Conservation (phyloP, 2,113 vertebrate genomes). For the Hemichromis elongatus region DNA sequence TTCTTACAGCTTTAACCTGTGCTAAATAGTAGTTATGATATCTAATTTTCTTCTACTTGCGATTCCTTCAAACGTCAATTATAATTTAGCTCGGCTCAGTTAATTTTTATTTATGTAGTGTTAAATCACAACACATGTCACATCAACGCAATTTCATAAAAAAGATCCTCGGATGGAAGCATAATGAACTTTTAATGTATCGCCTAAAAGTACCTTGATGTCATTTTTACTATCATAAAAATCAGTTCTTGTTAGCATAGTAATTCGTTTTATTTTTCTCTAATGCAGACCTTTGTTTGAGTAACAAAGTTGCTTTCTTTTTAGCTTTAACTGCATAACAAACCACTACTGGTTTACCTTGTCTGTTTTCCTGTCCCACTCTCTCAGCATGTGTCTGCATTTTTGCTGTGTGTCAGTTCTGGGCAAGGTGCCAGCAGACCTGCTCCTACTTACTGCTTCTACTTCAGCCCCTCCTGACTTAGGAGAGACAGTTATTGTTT, state of each 20-base stretch:
- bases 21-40: background rate
- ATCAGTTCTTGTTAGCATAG: background rate
- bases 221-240: background rate
- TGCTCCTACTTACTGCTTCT: constrained; percentile 64
- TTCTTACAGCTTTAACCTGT: background rate
- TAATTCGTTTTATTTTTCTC: background rate
- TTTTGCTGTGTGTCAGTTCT: constrained; percentile 48
- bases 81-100: background rate
- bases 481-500: constrained; percentile 67
- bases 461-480: constrained; percentile 58
- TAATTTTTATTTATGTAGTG: background rate
- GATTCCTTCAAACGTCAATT: background rate
- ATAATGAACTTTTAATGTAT: background rate
- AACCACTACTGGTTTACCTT: constrained; percentile 38
- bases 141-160: background rate
- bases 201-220: background rate
- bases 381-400: constrained; percentile 45
- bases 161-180: background rate
- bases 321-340: constrained; percentile 23
- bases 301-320: background rate
- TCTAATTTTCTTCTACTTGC: background rate
- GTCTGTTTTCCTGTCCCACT: constrained; percentile 40
- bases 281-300: background rate
- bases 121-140: background rate
- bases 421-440: constrained; percentile 51